A percentile compares a stretch with the other conserved stretches of the same genome.
Evolutionary conservation across 2,888 invertebrate species (phyloP).

Genomic region (Dusona sp.): DNA sequence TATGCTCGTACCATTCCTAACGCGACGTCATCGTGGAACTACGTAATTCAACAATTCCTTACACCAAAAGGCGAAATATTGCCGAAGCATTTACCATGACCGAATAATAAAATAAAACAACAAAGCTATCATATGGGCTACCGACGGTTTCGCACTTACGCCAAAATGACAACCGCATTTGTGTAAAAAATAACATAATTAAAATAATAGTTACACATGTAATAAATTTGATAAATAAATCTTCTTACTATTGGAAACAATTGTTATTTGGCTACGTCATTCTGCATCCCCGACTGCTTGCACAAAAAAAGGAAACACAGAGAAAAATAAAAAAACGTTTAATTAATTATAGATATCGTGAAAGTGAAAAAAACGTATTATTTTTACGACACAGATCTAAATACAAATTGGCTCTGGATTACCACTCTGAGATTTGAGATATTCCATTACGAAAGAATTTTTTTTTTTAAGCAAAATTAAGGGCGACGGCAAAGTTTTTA

Average conservation of each 20-base stretch:
- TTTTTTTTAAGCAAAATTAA: background rate
- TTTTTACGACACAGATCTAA: conserved; percentile 24
- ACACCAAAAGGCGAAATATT: conserved; percentile 39
- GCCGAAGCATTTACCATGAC: conserved; percentile 33
- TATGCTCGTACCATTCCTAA: conserved; percentile 14
- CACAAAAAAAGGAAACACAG: conserved; percentile 72
- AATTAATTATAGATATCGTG: conserved; percentile 55
- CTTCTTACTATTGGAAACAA: conserved; percentile 83
- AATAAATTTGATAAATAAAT: conserved; percentile 76
- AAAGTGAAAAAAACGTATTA: background rate
- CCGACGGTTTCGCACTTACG: background rate
- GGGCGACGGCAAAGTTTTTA: too few species aligned
- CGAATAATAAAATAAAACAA: conserved; percentile 12
- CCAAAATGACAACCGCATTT: conserved; percentile 12
- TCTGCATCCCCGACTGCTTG: conserved; percentile 84
- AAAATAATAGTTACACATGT: conserved; percentile 57
- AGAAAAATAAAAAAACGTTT: conserved; percentile 59
- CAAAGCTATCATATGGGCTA: background rate
- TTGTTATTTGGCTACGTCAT: conserved; percentile 84
- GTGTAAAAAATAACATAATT: conserved; percentile 28
- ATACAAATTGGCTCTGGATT: conserved; percentile 14
- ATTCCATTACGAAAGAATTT: background rate
- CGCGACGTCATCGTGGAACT: conserved; percentile 22
- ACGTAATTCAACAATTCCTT: conserved; percentile 26
- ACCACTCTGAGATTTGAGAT: background rate